Evolutionary conservation across 2,113 vertebrate genomes (phyloP).

Genomic region (Psilopogon haemacephalus): DNA sequence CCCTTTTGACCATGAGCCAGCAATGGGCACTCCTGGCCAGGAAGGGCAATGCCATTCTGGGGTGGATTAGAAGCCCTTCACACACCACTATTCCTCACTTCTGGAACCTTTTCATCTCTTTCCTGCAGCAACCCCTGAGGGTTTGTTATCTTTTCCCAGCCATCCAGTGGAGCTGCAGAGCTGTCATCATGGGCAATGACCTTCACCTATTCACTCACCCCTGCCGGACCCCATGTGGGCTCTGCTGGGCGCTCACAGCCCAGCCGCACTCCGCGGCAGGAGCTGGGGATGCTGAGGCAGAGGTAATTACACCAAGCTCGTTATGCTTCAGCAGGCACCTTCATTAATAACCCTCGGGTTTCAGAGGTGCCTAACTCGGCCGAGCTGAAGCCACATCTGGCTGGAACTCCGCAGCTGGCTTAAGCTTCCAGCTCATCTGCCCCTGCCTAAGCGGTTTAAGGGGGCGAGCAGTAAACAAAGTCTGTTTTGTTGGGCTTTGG

Average conservation of each 20-base stretch:
- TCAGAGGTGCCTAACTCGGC: conserved; percentile 43
- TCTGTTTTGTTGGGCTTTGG: conserved; percentile 39
- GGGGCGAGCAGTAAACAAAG: conserved; percentile 44
- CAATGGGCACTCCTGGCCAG: too few species aligned
- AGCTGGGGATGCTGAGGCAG: not conserved
- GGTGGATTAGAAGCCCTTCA: too few species aligned
- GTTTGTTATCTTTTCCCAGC: conserved; percentile 49
- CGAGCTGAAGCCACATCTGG: conserved; percentile 41
- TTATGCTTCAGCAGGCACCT: conserved; percentile 43
- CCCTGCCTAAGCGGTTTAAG: conserved; percentile 26
- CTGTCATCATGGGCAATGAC: conserved; percentile 10
- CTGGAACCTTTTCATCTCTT: not conserved
- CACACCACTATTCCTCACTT: not conserved
- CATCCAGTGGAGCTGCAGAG: not conserved
- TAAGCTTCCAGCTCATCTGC: conserved; percentile 27
- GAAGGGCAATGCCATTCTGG: too few species aligned
- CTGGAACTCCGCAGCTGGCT: conserved; percentile 1
- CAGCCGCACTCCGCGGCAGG: not conserved
- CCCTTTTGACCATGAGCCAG: too few species aligned
- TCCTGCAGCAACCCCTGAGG: not conserved
- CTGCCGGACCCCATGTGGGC: not conserved
- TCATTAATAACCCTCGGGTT: conserved; percentile 57
- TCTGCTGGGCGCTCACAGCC: not conserved
- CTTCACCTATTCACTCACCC: not conserved
- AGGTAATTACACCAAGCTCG: conserved; percentile 48